phyloP scores from a whole-genome alignment of 2,797 vertebrate species.

The Lycodopsis pacificus region DNA sequence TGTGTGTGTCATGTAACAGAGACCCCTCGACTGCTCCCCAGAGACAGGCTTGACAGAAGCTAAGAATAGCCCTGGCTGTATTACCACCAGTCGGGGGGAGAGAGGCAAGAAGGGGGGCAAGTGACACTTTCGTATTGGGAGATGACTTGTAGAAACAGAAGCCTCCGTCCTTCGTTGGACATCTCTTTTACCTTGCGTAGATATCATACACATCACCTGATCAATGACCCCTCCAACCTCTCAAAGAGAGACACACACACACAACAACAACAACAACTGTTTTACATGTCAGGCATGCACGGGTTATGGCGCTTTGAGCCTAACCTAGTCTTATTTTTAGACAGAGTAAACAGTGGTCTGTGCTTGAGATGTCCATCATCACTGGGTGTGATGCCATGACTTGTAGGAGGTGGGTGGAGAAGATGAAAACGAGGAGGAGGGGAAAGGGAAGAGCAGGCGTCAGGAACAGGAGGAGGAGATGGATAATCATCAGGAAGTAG shows the following conservation, averaged over 20 bases:
- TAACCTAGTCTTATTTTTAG: conserved; percentile 79
- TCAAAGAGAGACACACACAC: conserved; percentile 19
- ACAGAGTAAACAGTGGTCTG: conserved; percentile 71
- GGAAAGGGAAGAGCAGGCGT: conserved; percentile 40
- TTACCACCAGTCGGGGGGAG: conserved; percentile 41
- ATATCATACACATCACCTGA: conserved; percentile 44
- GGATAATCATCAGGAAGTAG: conserved; percentile 79
- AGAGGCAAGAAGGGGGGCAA: conserved; percentile 30
- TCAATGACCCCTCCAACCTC: conserved; percentile 36
- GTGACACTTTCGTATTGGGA: conserved; percentile 61
- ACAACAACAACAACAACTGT: neutral
- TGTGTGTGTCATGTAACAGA: conserved; percentile 60
- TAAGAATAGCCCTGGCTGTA: conserved; percentile 80
- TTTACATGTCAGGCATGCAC: conserved; percentile 69
- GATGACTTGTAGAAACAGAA: conserved; percentile 52
- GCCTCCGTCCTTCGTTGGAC: conserved; percentile 53
- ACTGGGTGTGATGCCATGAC: conserved; percentile 33
- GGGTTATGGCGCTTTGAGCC: conserved; percentile 64
- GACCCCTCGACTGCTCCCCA: conserved; percentile 60
- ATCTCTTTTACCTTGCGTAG: conserved; percentile 66
- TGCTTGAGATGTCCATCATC: conserved; percentile 67
- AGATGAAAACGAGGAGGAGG: conserved; percentile 48
- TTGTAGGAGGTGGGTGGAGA: conserved; percentile 44
- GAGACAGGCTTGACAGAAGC: conserved; percentile 73
- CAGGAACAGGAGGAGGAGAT: conserved; percentile 60